Percentiles rank a stretch among this genome's conserved stretches.
phyloP scores from a whole-genome alignment of 2,888 invertebrate species.

The Eupithecia dodoneata region DNA sequence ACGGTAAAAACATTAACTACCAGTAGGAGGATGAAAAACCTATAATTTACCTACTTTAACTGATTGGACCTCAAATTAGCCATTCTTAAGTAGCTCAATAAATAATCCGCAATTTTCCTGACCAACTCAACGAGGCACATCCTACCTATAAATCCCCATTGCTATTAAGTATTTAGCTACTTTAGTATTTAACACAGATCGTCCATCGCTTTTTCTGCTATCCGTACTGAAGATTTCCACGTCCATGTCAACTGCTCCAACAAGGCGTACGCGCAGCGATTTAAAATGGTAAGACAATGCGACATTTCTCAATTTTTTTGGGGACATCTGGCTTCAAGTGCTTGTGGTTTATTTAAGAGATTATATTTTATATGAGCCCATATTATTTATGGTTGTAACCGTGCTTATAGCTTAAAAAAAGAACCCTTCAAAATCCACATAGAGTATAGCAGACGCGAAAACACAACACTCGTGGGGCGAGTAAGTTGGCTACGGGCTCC shows the following conservation, averaged over 20 bases:
- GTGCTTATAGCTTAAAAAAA: no score
- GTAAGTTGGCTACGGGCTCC: no score
- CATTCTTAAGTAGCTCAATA: not conserved
- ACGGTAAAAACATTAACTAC: not conserved
- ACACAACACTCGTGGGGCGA: no score
- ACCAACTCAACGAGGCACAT: not conserved
- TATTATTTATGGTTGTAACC: not conserved
- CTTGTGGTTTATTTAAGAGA: not conserved
- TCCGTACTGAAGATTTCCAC: constrained; percentile 24
- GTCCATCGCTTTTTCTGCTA: constrained; percentile 12
- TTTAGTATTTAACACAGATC: not conserved
- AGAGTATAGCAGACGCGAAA: no score
- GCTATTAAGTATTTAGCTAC: not conserved
- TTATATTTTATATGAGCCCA: not conserved
- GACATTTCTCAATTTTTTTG: constrained; percentile 25
- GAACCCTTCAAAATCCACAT: no score
- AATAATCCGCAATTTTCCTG: not conserved
- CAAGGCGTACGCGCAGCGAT: constrained; percentile 20
- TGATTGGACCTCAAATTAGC: not conserved
- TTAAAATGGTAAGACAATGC: constrained; percentile 31
- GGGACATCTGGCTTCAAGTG: constrained; percentile 3
- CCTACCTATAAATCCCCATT: not conserved
- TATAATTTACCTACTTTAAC: not conserved
- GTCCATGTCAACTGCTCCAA: constrained; percentile 34
- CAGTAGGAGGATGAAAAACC: not conserved